phyloP scores from a whole-genome alignment of 2,797 vertebrate genomes.

The Chrosomus eos region DNA sequence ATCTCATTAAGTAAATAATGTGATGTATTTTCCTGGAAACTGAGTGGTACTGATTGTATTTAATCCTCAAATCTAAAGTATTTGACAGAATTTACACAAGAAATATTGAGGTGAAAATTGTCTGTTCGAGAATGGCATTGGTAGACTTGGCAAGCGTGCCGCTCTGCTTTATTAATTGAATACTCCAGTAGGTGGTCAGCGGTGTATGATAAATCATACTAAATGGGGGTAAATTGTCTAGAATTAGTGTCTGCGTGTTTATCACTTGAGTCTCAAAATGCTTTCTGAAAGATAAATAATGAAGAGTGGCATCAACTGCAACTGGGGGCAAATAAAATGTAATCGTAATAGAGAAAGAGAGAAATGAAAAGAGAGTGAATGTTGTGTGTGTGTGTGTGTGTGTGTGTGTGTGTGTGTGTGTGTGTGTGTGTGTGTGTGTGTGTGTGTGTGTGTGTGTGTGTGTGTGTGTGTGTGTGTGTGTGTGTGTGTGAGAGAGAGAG shows the following conservation, averaged over 20 bases:
- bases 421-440: too few relatives aligned
- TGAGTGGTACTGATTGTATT: neutral
- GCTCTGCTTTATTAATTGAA: slow-evolving; percentile 51
- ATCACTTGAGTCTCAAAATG: slow-evolving; percentile 40
- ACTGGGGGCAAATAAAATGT: slow-evolving; percentile 26
- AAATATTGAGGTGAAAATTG: neutral
- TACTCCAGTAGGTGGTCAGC: slow-evolving; percentile 50
- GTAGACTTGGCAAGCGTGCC: slow-evolving; percentile 36
- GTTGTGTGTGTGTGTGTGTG: neutral
- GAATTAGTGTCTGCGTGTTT: slow-evolving; percentile 35
- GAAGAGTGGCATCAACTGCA: slow-evolving; percentile 40
- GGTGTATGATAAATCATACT: slow-evolving; percentile 52
- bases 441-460: too few relatives aligned
- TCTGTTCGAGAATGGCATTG: slow-evolving; percentile 16
- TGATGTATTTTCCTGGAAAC: neutral
- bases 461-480: too few relatives aligned
- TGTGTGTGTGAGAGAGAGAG: neutral
- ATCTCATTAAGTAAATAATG: neutral
- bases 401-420: too few relatives aligned
- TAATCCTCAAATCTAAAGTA: neutral
- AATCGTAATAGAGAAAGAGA: slow-evolving; percentile 9
- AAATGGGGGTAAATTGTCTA: slow-evolving; percentile 53
- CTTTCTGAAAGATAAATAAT: slow-evolving; percentile 49
- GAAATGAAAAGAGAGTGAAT: neutral
- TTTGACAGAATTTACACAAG: neutral